Percentiles rank a stretch among this genome's conserved stretches.
phyloP scores from a whole-genome alignment of 2,113 vertebrate genomes.

The Azemiops feae region DNA sequence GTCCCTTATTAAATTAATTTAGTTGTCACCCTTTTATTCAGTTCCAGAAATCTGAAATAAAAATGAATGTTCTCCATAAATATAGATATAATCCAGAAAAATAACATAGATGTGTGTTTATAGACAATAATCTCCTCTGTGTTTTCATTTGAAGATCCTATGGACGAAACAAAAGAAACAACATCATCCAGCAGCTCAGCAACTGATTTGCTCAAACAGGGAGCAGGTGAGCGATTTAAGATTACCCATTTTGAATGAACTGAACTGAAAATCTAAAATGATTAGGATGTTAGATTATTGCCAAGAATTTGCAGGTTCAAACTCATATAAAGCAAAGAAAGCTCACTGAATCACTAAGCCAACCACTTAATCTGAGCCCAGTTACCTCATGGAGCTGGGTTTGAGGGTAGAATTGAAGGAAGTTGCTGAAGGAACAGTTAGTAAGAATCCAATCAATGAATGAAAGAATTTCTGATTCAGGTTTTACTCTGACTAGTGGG shows the following conservation, averaged over 20 bases:
- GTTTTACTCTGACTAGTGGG: not conserved
- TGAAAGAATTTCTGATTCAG: not conserved
- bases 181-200: conserved; percentile 75
- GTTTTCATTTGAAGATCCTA: conserved; percentile 79
- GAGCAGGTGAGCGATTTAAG: conserved; percentile 81
- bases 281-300: not conserved
- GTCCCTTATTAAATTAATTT: not conserved
- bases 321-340: not conserved
- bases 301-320: not conserved
- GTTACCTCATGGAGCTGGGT: not conserved
- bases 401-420: not conserved
- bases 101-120: not conserved
- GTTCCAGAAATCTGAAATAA: not conserved
- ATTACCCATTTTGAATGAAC: not conserved
- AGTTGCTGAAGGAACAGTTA: not conserved
- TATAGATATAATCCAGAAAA: not conserved
- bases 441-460: not conserved
- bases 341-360: not conserved
- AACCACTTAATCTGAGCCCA: not conserved
- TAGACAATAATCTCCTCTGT: not conserved
- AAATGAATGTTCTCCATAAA: not conserved
- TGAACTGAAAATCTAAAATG: not conserved
- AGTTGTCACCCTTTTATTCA: not conserved
- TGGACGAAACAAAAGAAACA: conserved; percentile 83
- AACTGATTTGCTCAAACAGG: conserved; percentile 88